phyloP scores from a whole-genome alignment of 2,113 vertebrate genomes.

The Tachuris rubrigastra region DNA sequence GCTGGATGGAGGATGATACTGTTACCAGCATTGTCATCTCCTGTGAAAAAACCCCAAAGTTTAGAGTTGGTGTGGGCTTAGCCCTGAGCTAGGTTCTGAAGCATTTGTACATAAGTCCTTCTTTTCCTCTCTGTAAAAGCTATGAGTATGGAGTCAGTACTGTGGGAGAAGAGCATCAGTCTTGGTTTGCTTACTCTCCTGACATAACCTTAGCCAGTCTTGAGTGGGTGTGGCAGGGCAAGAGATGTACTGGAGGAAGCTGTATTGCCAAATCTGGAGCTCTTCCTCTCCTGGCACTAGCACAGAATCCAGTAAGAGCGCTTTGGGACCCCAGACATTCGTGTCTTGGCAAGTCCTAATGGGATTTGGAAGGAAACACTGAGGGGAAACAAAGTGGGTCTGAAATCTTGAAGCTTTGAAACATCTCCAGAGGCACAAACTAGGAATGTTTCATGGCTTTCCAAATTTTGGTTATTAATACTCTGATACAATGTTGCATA shows the following conservation, averaged over 20 bases:
- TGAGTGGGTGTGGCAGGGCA: background rate
- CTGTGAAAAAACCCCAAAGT: slow-evolving; percentile 70
- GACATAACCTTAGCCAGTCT: background rate
- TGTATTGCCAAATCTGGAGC: background rate
- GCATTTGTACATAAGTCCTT: background rate
- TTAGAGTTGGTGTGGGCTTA: background rate
- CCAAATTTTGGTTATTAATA: background rate
- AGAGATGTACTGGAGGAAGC: background rate
- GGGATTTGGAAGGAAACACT: background rate
- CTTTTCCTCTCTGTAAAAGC: background rate
- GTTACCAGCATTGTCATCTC: slow-evolving; percentile 82
- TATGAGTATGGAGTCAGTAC: background rate
- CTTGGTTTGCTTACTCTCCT: background rate
- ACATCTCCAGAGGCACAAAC: background rate
- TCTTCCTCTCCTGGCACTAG: background rate
- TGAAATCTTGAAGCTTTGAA: background rate
- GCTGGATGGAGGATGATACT: slow-evolving; percentile 32
- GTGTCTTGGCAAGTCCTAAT: background rate
- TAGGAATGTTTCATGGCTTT: background rate
- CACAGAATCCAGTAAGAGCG: background rate
- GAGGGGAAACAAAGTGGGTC: background rate
- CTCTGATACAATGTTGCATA: background rate
- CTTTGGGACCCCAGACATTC: background rate
- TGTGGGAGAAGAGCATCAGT: background rate
- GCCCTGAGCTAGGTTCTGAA: background rate